Conservation (phyloP, 2,888 invertebrate genomes). For the Drosophila meridionalis region DNA sequence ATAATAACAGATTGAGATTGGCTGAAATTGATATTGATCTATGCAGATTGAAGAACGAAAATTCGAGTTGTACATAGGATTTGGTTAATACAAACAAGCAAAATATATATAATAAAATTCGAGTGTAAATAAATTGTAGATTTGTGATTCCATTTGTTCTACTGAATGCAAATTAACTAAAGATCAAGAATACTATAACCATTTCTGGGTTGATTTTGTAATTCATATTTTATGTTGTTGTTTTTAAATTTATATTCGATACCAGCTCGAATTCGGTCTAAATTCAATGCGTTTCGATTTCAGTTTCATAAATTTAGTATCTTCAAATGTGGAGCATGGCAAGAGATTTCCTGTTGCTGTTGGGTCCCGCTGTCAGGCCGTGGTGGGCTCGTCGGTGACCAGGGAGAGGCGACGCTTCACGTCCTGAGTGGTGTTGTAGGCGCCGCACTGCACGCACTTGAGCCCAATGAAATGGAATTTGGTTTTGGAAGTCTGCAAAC, state of each 20-base stretch:
- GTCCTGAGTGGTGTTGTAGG: conserved; percentile 94
- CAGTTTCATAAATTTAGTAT: conserved; percentile 56
- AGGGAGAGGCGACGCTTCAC: conserved; percentile 83
- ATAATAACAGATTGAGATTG: conserved; percentile 30
- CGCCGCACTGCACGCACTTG: conserved; percentile 94
- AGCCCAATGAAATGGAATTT: conserved; percentile 95
- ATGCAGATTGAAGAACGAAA: conserved; percentile 22
- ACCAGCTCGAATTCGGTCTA: conserved; percentile 80
- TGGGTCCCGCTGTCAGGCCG: conserved; percentile 74
- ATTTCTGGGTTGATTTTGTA: conserved; percentile 16
- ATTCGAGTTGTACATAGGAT: conserved; percentile 41
- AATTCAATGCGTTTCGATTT: conserved; percentile 74
- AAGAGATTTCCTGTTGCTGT: conserved; percentile 72
- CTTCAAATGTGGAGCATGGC: conserved; percentile 72
- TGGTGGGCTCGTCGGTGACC: conserved; percentile 81
- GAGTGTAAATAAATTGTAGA: conserved; percentile 38
- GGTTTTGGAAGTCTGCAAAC: conserved; percentile 90
- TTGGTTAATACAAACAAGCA: conserved; percentile 16
- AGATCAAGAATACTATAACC: conserved; percentile 12
- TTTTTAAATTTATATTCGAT: conserved; percentile 71
- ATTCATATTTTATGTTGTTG: neutral
- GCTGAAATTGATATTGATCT: conserved; percentile 30
- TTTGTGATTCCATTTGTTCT: conserved; percentile 8
- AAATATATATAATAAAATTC: conserved; percentile 49
- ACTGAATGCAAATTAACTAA: conserved; percentile 20